Conservation (phyloP, 2,113 vertebrate species). For the Stigmatopora argus region DNA sequence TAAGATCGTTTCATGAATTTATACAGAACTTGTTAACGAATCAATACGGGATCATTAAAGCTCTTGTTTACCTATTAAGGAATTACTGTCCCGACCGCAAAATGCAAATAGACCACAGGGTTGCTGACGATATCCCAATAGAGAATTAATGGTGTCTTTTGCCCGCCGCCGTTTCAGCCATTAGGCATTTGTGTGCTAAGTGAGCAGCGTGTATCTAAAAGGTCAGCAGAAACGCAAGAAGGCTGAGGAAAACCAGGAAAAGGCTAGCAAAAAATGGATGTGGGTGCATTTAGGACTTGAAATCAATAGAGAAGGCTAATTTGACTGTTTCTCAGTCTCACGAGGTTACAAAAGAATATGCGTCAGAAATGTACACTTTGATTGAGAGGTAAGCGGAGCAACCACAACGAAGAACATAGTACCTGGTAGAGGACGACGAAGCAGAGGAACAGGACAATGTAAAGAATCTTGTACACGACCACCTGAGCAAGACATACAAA, state of each 20-base stretch:
- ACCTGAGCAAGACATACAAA: constrained; percentile 32
- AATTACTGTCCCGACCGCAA: not conserved
- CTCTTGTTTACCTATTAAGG: not conserved
- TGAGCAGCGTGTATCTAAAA: constrained; percentile 43
- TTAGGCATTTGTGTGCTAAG: constrained; percentile 53
- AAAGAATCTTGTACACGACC: constrained; percentile 70
- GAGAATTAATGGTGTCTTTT: constrained; percentile 19
- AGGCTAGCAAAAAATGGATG: constrained; percentile 29
- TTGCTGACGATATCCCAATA: constrained; percentile 40
- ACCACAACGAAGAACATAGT: constrained; percentile 6
- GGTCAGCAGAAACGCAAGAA: constrained; percentile 61
- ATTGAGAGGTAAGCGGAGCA: not conserved
- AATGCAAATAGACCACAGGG: constrained; percentile 1
- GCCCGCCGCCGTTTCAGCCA: constrained; percentile 34
- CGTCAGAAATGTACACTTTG: not conserved
- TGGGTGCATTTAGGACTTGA: constrained; percentile 36
- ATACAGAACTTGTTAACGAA: not conserved
- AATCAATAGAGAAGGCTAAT: constrained; percentile 49
- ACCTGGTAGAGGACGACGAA: constrained; percentile 71
- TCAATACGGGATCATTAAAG: not conserved
- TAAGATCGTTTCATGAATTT: not conserved
- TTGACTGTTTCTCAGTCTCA: not conserved
- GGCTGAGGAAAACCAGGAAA: constrained; percentile 33
- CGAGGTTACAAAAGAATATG: not conserved
- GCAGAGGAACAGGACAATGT: constrained; percentile 68